These are phyloP conservation scores for Apodemus agrarius DNA, from an alignment of 2,797 vertebrate genomes.

Conservation along the genomic window DNA sequence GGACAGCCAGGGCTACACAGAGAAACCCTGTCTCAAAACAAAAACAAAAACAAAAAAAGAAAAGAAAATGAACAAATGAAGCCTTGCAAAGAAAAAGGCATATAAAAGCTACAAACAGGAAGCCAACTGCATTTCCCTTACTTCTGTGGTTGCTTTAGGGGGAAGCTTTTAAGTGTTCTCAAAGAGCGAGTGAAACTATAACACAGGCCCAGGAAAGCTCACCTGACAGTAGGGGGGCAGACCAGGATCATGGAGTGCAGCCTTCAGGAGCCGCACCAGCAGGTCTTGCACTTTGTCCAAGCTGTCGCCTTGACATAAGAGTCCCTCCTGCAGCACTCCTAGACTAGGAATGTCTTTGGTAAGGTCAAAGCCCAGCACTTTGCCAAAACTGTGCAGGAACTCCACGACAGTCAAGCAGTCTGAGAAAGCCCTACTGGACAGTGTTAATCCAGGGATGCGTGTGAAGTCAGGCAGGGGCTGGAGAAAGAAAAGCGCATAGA, in stretches of 20 bases:
- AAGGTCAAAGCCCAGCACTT: constrained; percentile 93
- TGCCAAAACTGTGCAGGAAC: constrained; percentile 96
- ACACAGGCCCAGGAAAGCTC: neutral
- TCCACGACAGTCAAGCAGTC: constrained; percentile 95
- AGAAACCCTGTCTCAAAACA: neutral
- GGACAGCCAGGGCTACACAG: too few relatives aligned
- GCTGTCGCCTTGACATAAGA: constrained; percentile 92
- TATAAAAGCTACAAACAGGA: neutral
- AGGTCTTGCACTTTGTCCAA: constrained; percentile 93
- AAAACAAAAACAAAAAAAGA: neutral
- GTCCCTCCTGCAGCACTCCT: constrained; percentile 94
- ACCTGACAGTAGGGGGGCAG: constrained; percentile 96
- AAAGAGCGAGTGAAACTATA: neutral
- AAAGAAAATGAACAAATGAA: neutral
- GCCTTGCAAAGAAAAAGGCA: neutral
- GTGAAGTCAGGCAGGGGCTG: constrained; percentile 94
- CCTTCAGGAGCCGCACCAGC: constrained; percentile 92
- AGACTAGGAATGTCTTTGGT: constrained; percentile 95
- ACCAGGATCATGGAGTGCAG: constrained; percentile 94
- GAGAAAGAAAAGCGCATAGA: neutral
- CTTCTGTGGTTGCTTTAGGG: neutral
- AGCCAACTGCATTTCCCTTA: neutral
- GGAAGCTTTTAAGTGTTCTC: neutral
- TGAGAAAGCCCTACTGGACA: constrained; percentile 93
- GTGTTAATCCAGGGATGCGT: constrained; percentile 93